phyloP scores from a whole-genome alignment of 1,140 invertebrate species.

The Pararge aegeria region DNA sequence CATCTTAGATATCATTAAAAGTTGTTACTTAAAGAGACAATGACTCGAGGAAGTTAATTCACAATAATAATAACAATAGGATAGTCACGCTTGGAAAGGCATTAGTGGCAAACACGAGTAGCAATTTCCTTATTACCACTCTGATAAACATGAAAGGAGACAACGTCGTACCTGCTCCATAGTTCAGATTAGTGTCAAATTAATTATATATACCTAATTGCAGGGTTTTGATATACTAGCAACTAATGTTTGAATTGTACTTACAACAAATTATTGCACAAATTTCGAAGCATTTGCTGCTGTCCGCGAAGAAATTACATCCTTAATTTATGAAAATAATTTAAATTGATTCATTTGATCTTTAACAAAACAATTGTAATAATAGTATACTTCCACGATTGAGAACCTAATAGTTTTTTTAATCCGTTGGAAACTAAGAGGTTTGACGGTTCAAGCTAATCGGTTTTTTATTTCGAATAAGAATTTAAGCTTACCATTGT shows the following conservation, averaged over 20 bases:
- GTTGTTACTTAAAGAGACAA: constrained; percentile 54
- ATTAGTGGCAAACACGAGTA: constrained; percentile 56
- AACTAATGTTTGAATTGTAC: too few species aligned
- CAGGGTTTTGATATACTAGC: too few species aligned
- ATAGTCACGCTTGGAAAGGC: constrained; percentile 63
- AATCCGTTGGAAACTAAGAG: constrained; percentile 22
- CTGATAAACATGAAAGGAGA: constrained; percentile 35
- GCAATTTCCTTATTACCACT: constrained; percentile 63
- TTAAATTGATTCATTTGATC: too few species aligned
- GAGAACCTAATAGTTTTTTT: not conserved
- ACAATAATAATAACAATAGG: constrained; percentile 71
- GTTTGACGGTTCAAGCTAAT: constrained; percentile 30
- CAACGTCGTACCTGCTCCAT: constrained; percentile 10
- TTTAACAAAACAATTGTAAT: too few species aligned
- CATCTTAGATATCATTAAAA: constrained; percentile 49
- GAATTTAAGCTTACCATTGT: constrained; percentile 76
- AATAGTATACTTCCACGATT: too few species aligned
- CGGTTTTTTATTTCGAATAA: not conserved
- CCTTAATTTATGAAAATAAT: too few species aligned
- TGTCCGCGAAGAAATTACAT: too few species aligned
- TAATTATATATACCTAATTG: not conserved
- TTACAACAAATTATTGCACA: too few species aligned
- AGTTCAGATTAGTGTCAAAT: constrained; percentile 11
- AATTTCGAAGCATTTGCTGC: too few species aligned
- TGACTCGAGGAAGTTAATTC: constrained; percentile 59